phyloP scores from a whole-genome alignment of 2,113 vertebrate genomes.

The Strix uralensis region DNA sequence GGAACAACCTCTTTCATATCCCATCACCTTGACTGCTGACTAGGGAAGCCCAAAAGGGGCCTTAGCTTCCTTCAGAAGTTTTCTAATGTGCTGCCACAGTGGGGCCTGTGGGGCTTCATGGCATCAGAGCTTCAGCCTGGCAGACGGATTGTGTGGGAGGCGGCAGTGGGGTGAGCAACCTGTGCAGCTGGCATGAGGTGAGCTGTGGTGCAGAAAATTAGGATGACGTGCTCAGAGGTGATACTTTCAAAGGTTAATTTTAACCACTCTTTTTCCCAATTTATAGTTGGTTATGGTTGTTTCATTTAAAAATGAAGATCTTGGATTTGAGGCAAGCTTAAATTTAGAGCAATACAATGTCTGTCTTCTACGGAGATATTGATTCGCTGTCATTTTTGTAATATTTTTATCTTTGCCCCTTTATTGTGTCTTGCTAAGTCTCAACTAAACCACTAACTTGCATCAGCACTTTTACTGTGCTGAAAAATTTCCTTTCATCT shows the following conservation, averaged over 20 bases:
- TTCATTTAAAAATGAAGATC: neutral
- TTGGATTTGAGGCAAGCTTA: neutral
- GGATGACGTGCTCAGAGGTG: neutral
- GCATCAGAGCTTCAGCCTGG: neutral
- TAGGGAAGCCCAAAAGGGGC: neutral
- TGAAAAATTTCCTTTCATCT: neutral
- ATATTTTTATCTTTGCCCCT: neutral
- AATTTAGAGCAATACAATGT: neutral
- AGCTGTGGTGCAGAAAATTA: neutral
- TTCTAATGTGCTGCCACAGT: neutral
- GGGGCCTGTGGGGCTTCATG: neutral
- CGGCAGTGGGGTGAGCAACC: fast-evolving
- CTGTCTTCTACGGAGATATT: neutral
- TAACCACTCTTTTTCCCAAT: neutral
- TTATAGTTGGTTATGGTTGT: neutral
- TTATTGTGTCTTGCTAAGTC: neutral
- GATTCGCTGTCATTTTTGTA: neutral
- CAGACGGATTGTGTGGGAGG: fast-evolving
- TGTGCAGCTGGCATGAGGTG: neutral
- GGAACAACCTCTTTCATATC: neutral
- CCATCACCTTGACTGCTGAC: neutral
- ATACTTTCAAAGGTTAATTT: neutral
- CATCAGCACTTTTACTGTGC: neutral
- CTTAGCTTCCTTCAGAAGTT: neutral
- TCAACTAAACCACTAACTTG: neutral